These are phyloP conservation scores for Chiroxiphia lanceolata DNA, from an alignment of 2,797 vertebrate species.

Conservation along the genomic window DNA sequence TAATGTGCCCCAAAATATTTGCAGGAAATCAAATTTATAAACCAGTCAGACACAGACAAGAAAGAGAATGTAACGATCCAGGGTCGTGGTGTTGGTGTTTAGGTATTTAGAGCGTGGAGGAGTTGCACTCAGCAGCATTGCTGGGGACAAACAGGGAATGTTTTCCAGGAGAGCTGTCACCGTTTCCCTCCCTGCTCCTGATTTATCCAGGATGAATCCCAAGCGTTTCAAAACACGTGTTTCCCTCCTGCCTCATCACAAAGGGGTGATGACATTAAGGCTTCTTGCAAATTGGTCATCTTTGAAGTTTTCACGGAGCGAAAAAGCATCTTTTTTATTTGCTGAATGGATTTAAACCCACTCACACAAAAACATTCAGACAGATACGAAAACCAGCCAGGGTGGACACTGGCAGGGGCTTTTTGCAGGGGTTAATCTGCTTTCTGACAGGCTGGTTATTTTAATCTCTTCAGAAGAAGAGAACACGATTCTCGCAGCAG, in stretches of 20 bases:
- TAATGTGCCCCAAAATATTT: constrained; percentile 54
- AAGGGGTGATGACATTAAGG: background rate
- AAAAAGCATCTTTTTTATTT: background rate
- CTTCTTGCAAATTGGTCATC: background rate
- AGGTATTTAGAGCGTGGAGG: background rate
- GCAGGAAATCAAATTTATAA: constrained; percentile 47
- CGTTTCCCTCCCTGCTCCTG: background rate
- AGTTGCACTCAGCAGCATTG: background rate
- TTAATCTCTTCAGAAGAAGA: background rate
- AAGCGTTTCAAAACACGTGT: background rate
- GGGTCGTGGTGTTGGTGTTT: background rate
- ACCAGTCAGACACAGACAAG: background rate
- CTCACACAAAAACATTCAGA: background rate
- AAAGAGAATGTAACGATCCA: background rate
- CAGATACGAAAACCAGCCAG: background rate
- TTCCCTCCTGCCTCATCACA: background rate
- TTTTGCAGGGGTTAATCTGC: background rate
- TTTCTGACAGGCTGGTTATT: background rate
- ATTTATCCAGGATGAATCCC: background rate
- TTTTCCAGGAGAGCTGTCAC: background rate
- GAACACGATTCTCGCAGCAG: background rate
- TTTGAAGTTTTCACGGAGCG: background rate
- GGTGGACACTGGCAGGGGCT: background rate
- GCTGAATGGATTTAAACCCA: background rate
- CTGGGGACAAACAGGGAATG: background rate